These are phyloP conservation scores for Pseudorectes ferrugineus DNA, from an alignment of 2,113 vertebrate genomes.

Conservation along the genomic window DNA sequence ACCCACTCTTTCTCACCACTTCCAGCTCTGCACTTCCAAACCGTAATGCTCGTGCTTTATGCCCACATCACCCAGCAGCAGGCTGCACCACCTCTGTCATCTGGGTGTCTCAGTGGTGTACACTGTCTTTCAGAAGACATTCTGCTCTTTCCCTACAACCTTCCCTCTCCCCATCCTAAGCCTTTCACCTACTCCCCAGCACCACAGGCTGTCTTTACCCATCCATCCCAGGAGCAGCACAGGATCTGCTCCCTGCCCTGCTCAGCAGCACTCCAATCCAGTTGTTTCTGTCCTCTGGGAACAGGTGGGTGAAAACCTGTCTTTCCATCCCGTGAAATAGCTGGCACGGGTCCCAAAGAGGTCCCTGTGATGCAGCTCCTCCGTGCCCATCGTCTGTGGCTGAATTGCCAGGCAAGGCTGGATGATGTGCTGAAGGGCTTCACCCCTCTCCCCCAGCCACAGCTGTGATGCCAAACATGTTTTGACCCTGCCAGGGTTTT, in stretches of 20 bases:
- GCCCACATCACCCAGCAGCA: neutral
- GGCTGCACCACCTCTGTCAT: neutral
- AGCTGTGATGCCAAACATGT: neutral
- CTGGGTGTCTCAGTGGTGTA: neutral
- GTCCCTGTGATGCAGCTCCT: neutral
- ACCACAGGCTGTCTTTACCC: neutral
- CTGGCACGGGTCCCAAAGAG: rapidly evolving
- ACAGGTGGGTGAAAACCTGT: neutral
- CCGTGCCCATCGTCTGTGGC: rapidly evolving
- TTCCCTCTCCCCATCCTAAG: neutral
- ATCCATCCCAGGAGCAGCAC: neutral
- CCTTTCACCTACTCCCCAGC: rapidly evolving
- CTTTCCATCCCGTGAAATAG: neutral
- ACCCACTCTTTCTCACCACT: neutral
- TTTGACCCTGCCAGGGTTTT: neutral
- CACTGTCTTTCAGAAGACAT: neutral
- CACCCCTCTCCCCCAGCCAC: neutral
- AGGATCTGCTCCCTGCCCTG: neutral
- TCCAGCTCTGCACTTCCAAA: neutral
- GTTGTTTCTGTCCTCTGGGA: neutral
- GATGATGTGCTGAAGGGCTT: neutral
- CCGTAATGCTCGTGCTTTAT: neutral
- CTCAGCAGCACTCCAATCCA: neutral
- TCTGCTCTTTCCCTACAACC: neutral
- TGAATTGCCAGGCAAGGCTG: rapidly evolving